Evolutionary conservation across 64 coral and sea anemone genomes (phyloP), one percentile per base, ranked within the genome.

Genomic region (Actinia equina): DNA sequence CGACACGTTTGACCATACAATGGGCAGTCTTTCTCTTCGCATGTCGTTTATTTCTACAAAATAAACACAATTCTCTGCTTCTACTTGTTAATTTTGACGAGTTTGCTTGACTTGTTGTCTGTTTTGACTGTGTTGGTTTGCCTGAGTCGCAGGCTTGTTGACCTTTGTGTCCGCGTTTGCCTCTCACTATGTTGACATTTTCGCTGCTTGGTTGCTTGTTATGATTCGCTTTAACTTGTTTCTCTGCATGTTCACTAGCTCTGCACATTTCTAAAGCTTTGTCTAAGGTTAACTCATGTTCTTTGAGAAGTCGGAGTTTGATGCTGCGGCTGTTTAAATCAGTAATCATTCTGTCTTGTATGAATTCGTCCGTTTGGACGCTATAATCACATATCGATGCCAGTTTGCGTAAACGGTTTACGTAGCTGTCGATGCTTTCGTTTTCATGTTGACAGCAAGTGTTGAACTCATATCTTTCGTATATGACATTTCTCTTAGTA

Each of bases 151-250:
- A 46, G 87, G 76, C 30, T 79, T 88, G 87, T 88, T 88, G 87
- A 46, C 74, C 87, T 88, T 88, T 88, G 56, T 88, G 54, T 59
- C 26, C 37, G 54, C 81, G 77, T 80, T 63, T 88, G 41, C 77
- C 78, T 88, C 42, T 88, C 6, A 88, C 55, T 11, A 88, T 49
- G 77, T 88, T 81, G 56, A 88, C 77, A 80, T 63, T 88, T 88
- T 88, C 86, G 53, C 86, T 88, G 86, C 86, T 89, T 84, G 88
- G 43, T 89, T 84, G 88, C n/a, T 89, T 84, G 58, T 20, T 88
- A 8, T 93, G 83, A 30, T 88, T 83, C 62, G 81, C 64, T 86
- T 93, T 93, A 4, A 93, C 80, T 88, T 93, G 86, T 83, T 93
- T 88, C 20, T 93, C 82, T 17, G 87, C 74, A 19, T 85, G 80